Percentiles rank a stretch among this genome's conserved stretches.
Evolutionary conservation across 1,140 invertebrate genomes (phyloP).

Genomic region (Ylistrum balloti): DNA sequence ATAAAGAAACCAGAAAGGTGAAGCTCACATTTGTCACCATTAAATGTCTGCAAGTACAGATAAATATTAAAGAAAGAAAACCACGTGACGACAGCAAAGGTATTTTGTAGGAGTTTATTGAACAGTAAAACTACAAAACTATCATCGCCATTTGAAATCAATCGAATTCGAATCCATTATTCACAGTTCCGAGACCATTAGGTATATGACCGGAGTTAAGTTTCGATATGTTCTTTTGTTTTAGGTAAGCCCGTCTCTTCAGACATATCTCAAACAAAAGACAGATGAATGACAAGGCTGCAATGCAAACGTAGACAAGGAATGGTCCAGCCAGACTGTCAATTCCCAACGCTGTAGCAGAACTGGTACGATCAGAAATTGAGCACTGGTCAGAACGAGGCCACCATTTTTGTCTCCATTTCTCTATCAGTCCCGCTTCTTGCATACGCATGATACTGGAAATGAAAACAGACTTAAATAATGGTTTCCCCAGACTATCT

Average conservation of each 20-base stretch:
- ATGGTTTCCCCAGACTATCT: too few relatives aligned
- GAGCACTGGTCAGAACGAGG: conserved; percentile 59
- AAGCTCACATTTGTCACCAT: too few relatives aligned
- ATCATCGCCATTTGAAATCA: too few relatives aligned
- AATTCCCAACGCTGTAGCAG: conserved; percentile 63
- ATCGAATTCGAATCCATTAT: background rate
- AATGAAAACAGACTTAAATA: conserved; percentile 14
- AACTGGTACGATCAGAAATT: conserved; percentile 50
- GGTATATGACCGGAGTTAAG: background rate
- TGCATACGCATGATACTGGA: conserved; percentile 75
- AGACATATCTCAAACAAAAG: conserved; percentile 38
- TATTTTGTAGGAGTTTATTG: too few relatives aligned
- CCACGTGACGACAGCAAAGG: too few relatives aligned
- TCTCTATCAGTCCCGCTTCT: conserved; percentile 72
- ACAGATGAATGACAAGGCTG: conserved; percentile 56
- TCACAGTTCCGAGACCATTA: conserved; percentile 7
- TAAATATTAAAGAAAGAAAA: too few relatives aligned
- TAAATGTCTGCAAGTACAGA: too few relatives aligned
- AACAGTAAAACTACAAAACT: too few relatives aligned
- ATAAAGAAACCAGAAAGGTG: too few relatives aligned
- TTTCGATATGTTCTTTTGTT: background rate
- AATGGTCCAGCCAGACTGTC: conserved; percentile 69
- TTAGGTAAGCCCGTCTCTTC: background rate
- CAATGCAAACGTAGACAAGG: conserved; percentile 64
- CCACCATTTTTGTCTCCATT: conserved; percentile 72